Percentiles rank a stretch among this genome's conserved stretches.
These are phyloP conservation scores for Ctenomys sociabilis DNA, from an alignment of 2,113 vertebrate species.

Conservation along the genomic window DNA sequence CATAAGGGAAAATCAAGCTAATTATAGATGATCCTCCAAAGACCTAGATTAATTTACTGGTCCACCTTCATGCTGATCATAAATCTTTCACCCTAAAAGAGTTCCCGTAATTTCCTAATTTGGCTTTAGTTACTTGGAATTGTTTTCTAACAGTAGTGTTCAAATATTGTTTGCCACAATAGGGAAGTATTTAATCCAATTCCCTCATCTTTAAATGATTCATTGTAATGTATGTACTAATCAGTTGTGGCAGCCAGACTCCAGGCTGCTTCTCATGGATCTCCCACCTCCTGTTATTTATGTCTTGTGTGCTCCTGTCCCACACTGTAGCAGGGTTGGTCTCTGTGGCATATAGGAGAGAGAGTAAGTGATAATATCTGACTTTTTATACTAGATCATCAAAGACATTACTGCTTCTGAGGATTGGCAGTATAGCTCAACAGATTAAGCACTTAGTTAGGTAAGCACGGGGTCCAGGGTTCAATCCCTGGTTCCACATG, in stretches of 20 bases:
- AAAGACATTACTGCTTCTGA: neutral
- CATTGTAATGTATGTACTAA: neutral
- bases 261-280: too few relatives aligned
- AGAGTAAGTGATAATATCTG: neutral
- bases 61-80: neutral
- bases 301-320: neutral
- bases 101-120: neutral
- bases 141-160: neutral
- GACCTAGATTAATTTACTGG: neutral
- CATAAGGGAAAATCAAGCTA: neutral
- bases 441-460: too few relatives aligned
- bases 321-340: neutral
- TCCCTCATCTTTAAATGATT: conserved; percentile 10
- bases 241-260: neutral
- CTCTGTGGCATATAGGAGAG: neutral
- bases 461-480: too few relatives aligned
- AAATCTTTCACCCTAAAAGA: neutral
- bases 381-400: neutral
- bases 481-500: too few relatives aligned
- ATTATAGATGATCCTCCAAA: neutral
- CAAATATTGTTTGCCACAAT: neutral
- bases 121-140: neutral
- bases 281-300: neutral
- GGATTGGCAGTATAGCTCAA: too few relatives aligned
- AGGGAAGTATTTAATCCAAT: neutral